Evolutionary conservation across 2,113 vertebrate species (phyloP), one percentile per base, ranked within the genome.

Genomic region (Engystomops pustulosus): DNA sequence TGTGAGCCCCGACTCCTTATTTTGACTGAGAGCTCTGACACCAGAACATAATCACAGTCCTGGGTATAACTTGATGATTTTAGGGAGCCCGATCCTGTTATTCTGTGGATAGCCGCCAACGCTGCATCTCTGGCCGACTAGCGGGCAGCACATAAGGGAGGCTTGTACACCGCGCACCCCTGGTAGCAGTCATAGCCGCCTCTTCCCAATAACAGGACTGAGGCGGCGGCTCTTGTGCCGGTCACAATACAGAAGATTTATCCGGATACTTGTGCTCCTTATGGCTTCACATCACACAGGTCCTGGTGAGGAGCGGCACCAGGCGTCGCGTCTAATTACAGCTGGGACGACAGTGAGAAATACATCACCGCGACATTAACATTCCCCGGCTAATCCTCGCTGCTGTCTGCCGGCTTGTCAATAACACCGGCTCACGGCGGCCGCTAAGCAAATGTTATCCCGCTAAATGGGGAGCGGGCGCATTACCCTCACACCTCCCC

Each of bases 241-340:
- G 44, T 49, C n/a, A 45, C 36, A 45, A 5, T 30, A 49, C 32
- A 49, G 45, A 30, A 47, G 70, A 74, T 74, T 74, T 47, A 47
- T 74, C 27, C 23, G 23, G 70, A 30, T 30, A 49, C 41, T 74
- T 47, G 25, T 27, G 23, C 62, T 23, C 36, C 69, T 72, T 72
- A 72, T 72, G 70, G 27, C 70, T 74, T 49, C 70, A 9, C 70
- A 49, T 74, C 38, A 74, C 47, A 30, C 70, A 49, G 45, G 44
- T 74, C 41, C 70, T 74, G 18, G 44, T 47, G 49, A 49, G 44
- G 25, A 74, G 23, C 12, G 70, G 30, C 70, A 49, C 41, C 8
- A 72, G 69, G 23, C 69, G 23, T 45, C 23, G 70, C 27, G 70
- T 74, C 70, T 74, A 74, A 74, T 74, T 74, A 74, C 11, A 27